Conservation (phyloP, 2,113 vertebrate genomes). For the Caracal caracal region DNA sequence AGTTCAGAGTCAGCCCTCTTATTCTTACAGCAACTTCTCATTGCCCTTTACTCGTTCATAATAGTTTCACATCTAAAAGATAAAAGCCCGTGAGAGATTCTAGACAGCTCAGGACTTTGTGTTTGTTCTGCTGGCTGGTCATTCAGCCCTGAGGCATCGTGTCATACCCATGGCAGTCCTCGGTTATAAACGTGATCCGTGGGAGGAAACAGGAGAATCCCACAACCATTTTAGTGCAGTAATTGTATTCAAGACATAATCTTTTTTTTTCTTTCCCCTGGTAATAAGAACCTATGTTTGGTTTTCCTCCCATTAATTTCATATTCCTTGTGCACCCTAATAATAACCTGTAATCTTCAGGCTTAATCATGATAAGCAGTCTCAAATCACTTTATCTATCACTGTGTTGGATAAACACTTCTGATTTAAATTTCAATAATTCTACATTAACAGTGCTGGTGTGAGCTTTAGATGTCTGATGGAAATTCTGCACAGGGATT, state of each 20-base stretch:
- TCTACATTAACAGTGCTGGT: constrained; percentile 53
- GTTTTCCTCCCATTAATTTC: constrained; percentile 68
- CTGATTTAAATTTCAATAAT: constrained; percentile 78
- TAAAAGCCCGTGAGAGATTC: neutral
- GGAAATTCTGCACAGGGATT: constrained; percentile 64
- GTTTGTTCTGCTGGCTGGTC: constrained; percentile 3
- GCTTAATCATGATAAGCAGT: constrained; percentile 72
- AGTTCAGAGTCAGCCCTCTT: neutral
- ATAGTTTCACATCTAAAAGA: neutral
- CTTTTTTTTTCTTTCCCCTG: neutral
- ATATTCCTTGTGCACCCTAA: constrained; percentile 67
- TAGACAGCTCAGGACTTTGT: neutral
- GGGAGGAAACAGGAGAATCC: constrained; percentile 50
- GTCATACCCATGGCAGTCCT: neutral
- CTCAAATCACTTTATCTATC: constrained; percentile 77
- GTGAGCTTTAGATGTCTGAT: constrained; percentile 52
- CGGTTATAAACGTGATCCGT: constrained; percentile 50
- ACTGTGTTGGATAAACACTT: constrained; percentile 73
- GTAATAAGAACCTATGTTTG: constrained; percentile 62
- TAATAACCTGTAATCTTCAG: constrained; percentile 64
- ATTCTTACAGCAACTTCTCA: neutral
- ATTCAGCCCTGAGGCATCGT: neutral
- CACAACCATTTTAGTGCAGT: constrained; percentile 7
- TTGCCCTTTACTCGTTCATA: neutral
- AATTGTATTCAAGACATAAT: constrained; percentile 44